Evolutionary conservation across 37 sponge, comb jelly and placozoan genomes (phyloP), one percentile per base, ranked within the genome.

Genomic region (Cladorhizidae sp.): DNA sequence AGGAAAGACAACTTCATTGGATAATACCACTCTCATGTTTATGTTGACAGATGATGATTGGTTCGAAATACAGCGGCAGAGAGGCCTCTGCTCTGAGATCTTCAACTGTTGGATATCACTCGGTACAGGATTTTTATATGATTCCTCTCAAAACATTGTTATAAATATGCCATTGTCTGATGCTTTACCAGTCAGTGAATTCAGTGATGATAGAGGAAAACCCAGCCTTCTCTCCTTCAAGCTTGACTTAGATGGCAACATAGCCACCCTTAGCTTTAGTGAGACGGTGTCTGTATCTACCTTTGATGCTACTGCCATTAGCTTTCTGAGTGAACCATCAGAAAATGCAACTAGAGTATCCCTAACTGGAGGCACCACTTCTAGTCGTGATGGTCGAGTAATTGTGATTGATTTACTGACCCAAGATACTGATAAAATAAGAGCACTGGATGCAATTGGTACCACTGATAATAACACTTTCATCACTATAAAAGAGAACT

Each of bases 21-120:
- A 87, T 43, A 73, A 50, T 28, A 87, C 85, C 1, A 67, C 52
- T 32, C 80, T 93, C 36, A 65, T 29, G 37, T 72, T 96, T 11
- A 70, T 57, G 32, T 84, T 96, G 1, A 80, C 86, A 33, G 58
- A 79, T 26, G 14, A 68, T 15, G 94, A 96, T 68, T 26, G 81
- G 38, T 79, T 85, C 68, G 85, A 73, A 33, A 85, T 96, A 18
- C 95, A 96, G 80, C 39, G 67, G n/a, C 64, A 76, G 20, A 77
- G 82, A 54, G 80, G 77, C 3, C 80, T 95, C 40, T 95, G 96
- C 45, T 89, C 96, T 0, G 84, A 86, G 50, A 75, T 89, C 50
- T 89, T 83, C 73, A 89, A 90, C 77, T 95, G 96, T 77, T 95
- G 96, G 96, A 45, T 95, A 15, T 83, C 94, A n/a, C 73, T 95